Evolutionary conservation across 1,140 invertebrate species (phyloP), one percentile per base, ranked within the genome.

Genomic region (Lepidurus apus): DNA sequence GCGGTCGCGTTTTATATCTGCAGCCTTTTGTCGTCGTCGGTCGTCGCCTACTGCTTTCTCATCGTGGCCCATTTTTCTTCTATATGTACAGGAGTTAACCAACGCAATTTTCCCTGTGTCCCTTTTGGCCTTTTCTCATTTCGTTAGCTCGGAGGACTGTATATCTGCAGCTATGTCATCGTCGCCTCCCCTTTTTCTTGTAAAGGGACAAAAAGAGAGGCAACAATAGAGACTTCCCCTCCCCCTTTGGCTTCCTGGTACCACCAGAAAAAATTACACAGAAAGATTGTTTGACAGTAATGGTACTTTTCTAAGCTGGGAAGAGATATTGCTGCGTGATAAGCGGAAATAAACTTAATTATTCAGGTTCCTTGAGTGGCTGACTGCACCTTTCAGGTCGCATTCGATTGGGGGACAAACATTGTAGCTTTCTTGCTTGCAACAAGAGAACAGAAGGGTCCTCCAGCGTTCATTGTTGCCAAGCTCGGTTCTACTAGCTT

Each of bases 401-500:
- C 6, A 10, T 47, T 47, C 45, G 45, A n/a, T 21, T 21, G 53
- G 21, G 53, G 13, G 10, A 65, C 53, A 65, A 13, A 65, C 17
- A 21, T n/a, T 65, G 21, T 21, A 65, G 53, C n/a, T 13, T 65
- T 65, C 53, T 65, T 65, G 0, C 21, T 21, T 21, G 17, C 53
- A n/a, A 13, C 53, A 65, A 65, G 53, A 65, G 21, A 65, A 65
- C 53, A 65, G 21, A 21, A 65, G 53, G 7, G 21, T 21, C 17
- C 21, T 65, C 53, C 17, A 65, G 53, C 17, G 21, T n/a, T 65
- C 53, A 65, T 65, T 65, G 53, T 65, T 21, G 53, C n/a, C 53
- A 17, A 65, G 53, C 53, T 65, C 9, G 53, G 53, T 65, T 65
- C 53, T 65, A 65, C 53, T n/a, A 65, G 53, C 53, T 65, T 65